A percentile compares a stretch with the other conserved stretches of the same genome.
These are phyloP conservation scores for Siphlonurus alternatus DNA, from an alignment of 2,888 invertebrate genomes.

Conservation along the genomic window DNA sequence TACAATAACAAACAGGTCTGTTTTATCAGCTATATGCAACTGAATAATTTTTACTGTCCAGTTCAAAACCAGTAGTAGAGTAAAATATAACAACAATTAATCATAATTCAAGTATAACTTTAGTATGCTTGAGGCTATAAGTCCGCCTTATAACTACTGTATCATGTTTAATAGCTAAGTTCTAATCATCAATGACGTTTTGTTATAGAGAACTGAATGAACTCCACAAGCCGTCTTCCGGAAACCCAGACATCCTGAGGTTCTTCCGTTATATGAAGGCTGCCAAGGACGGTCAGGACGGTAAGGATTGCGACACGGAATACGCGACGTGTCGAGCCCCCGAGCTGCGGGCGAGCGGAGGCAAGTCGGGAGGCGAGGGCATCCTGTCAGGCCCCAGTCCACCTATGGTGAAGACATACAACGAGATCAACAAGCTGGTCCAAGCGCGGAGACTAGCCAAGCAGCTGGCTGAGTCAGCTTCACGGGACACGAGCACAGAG, in stretches of 20 bases:
- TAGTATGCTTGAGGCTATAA: no score
- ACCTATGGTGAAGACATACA: constrained; percentile 72
- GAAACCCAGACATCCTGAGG: constrained; percentile 70
- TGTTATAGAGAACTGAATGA: constrained; percentile 63
- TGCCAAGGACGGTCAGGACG: constrained; percentile 73
- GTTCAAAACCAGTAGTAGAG: no score
- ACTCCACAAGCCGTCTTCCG: constrained; percentile 63
- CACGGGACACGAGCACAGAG: neutral
- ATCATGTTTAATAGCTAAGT: no score
- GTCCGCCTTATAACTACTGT: no score
- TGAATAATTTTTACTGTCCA: no score
- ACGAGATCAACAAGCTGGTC: constrained; percentile 75
- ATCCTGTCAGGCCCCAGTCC: constrained; percentile 25
- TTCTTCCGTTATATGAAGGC: constrained; percentile 86
- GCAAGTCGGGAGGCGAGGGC: constrained; percentile 24
- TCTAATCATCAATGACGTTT: no score
- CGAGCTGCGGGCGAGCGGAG: constrained; percentile 37
- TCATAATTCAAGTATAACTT: no score
- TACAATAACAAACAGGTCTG: no score
- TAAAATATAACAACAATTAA: no score
- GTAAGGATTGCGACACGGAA: constrained; percentile 45
- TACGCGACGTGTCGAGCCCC: constrained; percentile 47
- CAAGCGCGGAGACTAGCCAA: constrained; percentile 48
- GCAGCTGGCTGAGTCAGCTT: neutral
- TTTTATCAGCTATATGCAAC: no score